Evolutionary conservation across 1,140 invertebrate species (phyloP).

Genomic region (Cardiocondyla obscurior): DNA sequence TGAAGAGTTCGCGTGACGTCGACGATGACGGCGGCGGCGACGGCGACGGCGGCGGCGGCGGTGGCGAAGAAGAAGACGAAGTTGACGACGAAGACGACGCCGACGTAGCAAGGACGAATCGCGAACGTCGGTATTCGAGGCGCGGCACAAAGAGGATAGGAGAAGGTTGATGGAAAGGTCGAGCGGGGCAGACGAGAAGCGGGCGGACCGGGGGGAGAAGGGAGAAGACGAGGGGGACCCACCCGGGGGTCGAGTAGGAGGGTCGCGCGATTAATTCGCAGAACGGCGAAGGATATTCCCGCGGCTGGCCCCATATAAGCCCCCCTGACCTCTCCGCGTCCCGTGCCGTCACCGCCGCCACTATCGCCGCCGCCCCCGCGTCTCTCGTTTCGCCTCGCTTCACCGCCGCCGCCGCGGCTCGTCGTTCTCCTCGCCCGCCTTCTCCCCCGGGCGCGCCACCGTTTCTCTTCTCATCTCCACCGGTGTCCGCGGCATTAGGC

Average conservation of each 20-base stretch:
- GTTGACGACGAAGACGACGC: conserved; percentile 33
- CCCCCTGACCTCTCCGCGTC: conserved; percentile 46
- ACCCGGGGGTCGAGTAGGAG: conserved; percentile 65
- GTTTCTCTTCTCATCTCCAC: conserved; percentile 54
- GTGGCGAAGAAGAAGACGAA: conserved; percentile 14
- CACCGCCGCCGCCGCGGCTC: conserved; percentile 26
- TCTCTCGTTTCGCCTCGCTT: conserved; percentile 53
- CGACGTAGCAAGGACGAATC: conserved; percentile 63
- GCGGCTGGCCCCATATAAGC: conserved; percentile 72
- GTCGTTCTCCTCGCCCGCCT: conserved; percentile 53
- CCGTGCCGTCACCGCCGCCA: conserved; percentile 45
- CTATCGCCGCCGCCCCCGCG: not conserved
- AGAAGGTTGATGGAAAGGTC: conserved; percentile 56
- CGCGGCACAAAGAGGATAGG: conserved; percentile 46
- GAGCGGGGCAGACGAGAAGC: conserved; percentile 25
- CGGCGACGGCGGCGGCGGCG: not conserved
- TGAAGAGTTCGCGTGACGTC: conserved; percentile 46
- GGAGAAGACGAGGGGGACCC: conserved; percentile 13
- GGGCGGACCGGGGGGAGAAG: not conserved
- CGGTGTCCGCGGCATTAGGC: conserved; percentile 74
- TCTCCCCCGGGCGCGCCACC: conserved; percentile 50
- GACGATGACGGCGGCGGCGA: conserved; percentile 3
- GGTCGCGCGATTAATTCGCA: conserved; percentile 74
- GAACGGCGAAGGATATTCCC: conserved; percentile 73
- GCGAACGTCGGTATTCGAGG: conserved; percentile 68